These are phyloP conservation scores for Tinamus major DNA, from an alignment of 2,797 vertebrate species.

Conservation along the genomic window DNA sequence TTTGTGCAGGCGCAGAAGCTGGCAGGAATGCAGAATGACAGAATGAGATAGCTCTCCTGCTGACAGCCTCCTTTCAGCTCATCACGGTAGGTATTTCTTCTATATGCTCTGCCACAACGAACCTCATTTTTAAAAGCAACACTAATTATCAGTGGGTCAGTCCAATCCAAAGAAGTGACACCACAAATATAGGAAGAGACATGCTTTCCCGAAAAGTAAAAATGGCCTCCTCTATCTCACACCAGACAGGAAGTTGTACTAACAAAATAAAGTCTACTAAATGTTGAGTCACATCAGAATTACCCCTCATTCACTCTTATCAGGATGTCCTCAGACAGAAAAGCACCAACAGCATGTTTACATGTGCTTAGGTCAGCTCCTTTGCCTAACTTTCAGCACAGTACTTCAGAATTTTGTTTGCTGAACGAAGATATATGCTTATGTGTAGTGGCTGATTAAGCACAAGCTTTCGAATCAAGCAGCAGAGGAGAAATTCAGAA, in stretches of 20 bases:
- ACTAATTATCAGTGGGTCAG: rapidly evolving
- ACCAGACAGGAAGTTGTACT: background rate
- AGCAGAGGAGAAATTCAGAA: background rate
- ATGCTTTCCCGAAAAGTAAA: rapidly evolving
- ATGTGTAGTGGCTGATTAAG: background rate
- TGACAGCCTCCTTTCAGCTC: background rate
- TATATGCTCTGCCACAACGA: background rate
- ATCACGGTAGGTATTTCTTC: background rate
- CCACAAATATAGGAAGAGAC: background rate
- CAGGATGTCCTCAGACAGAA: background rate
- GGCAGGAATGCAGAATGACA: background rate
- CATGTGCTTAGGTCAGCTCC: background rate
- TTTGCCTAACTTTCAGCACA: background rate
- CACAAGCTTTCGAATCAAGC: background rate
- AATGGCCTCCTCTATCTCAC: background rate
- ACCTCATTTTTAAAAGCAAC: background rate
- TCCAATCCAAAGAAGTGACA: background rate
- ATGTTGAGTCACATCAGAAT: background rate
- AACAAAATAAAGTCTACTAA: background rate
- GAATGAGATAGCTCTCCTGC: background rate
- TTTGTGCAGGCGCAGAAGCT: background rate
- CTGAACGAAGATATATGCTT: background rate
- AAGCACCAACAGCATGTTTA: background rate
- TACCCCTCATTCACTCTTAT: background rate
- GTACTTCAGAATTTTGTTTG: background rate